Evolutionary conservation across 2,888 invertebrate genomes (phyloP).

Genomic region (Nemotelus pantherinus): DNA sequence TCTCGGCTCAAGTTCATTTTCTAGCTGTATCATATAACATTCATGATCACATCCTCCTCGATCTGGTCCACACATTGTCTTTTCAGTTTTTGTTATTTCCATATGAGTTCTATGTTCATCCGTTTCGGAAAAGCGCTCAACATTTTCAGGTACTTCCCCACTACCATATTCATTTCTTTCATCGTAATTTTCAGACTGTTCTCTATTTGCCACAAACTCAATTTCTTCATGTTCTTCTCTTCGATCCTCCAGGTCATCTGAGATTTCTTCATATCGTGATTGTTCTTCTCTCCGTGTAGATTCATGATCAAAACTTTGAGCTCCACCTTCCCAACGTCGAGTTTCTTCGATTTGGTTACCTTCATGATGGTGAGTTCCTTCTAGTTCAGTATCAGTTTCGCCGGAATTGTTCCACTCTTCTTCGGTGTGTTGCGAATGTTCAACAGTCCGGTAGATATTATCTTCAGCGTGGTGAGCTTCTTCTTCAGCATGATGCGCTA

Average conservation of each 20-base stretch:
- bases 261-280: constrained; percentile 18
- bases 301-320: neutral
- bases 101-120: constrained; percentile 54
- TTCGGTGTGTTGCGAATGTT: neutral
- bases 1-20: constrained; percentile 61
- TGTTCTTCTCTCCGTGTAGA: constrained; percentile 4
- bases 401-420: neutral
- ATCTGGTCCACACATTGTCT: constrained; percentile 61
- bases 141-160: constrained; percentile 14
- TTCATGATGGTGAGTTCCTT: neutral
- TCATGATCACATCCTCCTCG: constrained; percentile 67
- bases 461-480: neutral
- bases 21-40: constrained; percentile 62
- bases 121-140: constrained; percentile 46
- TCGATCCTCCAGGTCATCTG: constrained; percentile 38
- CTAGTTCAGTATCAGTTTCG: neutral
- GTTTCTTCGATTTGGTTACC: neutral
- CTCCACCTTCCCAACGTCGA: neutral
- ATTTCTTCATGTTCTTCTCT: constrained; percentile 52
- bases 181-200: constrained; percentile 49
- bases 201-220: constrained; percentile 19
- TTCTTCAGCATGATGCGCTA: too few species aligned
- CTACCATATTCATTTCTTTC: constrained; percentile 51
- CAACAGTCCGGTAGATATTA: neutral
- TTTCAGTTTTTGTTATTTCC: neutral